phyloP scores from a whole-genome alignment of 1,140 invertebrate genomes.

The Drosophila sulfurigaster region DNA sequence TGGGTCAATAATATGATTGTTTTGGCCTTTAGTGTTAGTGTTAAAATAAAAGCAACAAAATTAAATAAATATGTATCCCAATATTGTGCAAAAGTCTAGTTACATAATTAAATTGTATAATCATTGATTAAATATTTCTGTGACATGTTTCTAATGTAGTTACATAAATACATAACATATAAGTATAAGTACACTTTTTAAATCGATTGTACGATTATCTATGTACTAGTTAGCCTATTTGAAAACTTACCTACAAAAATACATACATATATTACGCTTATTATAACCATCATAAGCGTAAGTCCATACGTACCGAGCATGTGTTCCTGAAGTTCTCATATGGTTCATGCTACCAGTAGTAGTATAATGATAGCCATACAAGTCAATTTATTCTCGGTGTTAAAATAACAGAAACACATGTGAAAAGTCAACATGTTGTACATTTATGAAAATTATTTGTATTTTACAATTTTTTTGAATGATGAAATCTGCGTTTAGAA shows the following conservation, averaged over 20 bases:
- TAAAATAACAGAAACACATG: constrained; percentile 14
- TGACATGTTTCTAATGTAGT: constrained; percentile 33
- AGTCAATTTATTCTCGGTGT: neutral
- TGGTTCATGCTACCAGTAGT: neutral
- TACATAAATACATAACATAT: constrained; percentile 21
- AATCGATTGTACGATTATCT: constrained; percentile 33
- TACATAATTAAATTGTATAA: constrained; percentile 35
- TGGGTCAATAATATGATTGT: constrained; percentile 16
- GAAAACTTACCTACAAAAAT: constrained; percentile 17
- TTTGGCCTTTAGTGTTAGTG: constrained; percentile 39
- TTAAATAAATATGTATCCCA: constrained; percentile 3
- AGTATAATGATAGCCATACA: neutral
- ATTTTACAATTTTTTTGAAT: constrained; percentile 35
- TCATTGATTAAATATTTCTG: constrained; percentile 32
- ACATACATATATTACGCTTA: constrained; percentile 32
- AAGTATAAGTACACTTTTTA: constrained; percentile 22
- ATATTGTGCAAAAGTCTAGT: constrained; percentile 28
- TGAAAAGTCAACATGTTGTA: constrained; percentile 5
- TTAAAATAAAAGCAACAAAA: constrained; percentile 17
- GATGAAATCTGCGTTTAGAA: constrained; percentile 34
- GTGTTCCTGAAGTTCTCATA: neutral
- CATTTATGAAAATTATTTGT: neutral
- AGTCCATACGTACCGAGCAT: constrained; percentile 22
- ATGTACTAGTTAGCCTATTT: constrained; percentile 30
- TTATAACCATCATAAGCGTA: constrained; percentile 20